Conservation (phyloP, 2,797 vertebrate genomes). For the Bucorvus abyssinicus region DNA sequence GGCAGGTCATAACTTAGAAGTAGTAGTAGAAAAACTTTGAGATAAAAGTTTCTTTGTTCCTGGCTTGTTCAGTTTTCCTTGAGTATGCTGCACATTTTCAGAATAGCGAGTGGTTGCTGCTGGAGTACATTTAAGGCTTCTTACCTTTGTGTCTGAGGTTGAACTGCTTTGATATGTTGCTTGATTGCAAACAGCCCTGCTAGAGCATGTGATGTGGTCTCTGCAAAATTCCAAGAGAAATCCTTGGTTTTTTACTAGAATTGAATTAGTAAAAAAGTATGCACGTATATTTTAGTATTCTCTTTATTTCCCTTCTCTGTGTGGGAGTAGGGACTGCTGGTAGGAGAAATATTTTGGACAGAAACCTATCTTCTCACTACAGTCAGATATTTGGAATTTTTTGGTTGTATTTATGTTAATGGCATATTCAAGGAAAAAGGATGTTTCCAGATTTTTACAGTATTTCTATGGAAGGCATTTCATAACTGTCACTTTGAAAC, state of each 20-base stretch:
- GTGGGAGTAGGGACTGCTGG: neutral
- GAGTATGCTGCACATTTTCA: neutral
- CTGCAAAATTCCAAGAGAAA: neutral
- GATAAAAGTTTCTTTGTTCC: neutral
- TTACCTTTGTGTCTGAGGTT: neutral
- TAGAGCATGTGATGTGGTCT: neutral
- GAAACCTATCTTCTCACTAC: neutral
- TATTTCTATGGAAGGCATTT: neutral
- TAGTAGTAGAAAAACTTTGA: neutral
- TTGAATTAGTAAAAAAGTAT: neutral
- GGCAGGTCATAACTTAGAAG: neutral
- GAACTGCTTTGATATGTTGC: neutral
- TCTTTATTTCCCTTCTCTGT: neutral
- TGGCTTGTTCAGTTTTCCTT: neutral
- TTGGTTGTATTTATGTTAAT: neutral
- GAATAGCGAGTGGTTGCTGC: neutral
- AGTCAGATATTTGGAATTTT: neutral
- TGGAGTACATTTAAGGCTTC: neutral
- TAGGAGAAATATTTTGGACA: neutral
- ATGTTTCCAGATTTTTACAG: neutral
- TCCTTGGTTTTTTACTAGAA: neutral
- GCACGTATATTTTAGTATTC: neutral
- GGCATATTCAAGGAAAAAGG: neutral
- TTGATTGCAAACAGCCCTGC: neutral
- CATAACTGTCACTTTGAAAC: neutral